These are phyloP conservation scores for Bubo scandiacus DNA, from an alignment of 2,113 vertebrate genomes.

Conservation along the genomic window DNA sequence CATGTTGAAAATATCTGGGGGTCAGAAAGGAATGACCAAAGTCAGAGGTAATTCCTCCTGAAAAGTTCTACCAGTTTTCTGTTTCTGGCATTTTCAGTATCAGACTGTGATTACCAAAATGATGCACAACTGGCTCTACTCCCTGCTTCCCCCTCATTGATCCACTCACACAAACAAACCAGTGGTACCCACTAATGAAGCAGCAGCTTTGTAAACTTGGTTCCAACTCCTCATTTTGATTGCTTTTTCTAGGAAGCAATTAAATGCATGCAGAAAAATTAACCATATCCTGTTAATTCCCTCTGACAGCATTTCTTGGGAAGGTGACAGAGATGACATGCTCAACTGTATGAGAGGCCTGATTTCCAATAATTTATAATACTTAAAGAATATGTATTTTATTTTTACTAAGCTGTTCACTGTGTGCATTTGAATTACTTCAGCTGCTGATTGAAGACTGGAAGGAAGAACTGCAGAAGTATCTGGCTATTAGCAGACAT, in stretches of 20 bases:
- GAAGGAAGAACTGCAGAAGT: neutral
- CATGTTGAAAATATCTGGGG: neutral
- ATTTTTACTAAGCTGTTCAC: neutral
- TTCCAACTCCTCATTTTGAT: neutral
- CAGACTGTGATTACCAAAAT: neutral
- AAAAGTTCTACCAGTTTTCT: neutral
- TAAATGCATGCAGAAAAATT: neutral
- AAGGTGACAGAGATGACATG: neutral
- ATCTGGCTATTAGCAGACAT: neutral
- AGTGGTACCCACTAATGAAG: neutral
- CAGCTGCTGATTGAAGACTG: neutral
- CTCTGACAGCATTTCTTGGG: neutral
- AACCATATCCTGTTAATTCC: neutral
- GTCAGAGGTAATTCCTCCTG: neutral
- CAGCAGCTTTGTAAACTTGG: neutral
- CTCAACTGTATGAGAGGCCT: neutral
- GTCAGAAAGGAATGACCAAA: neutral
- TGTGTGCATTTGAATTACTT: neutral
- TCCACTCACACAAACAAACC: neutral
- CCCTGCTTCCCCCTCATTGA: neutral
- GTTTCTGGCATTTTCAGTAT: neutral
- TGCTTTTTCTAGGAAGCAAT: neutral
- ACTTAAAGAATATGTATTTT: neutral
- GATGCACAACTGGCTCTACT: neutral
- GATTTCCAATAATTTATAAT: neutral